Base-by-base conservation (phyloP, 1,140 invertebrate species). In the Stegodyphus dumicola region DNA sequence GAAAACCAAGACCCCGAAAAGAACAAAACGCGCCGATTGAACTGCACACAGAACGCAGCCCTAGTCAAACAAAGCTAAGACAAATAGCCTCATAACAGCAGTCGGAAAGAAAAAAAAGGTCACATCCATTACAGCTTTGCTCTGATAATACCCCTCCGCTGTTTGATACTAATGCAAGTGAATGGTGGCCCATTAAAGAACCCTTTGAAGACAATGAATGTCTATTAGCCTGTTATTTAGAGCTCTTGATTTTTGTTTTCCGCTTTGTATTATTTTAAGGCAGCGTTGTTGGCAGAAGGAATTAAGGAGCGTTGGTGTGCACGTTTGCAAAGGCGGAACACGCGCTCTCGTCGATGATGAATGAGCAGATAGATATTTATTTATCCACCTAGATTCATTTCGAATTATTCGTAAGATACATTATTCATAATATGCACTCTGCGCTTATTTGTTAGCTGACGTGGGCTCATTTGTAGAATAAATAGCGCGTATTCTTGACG, bases 51-150 rank as follows among this genome's bases (percentile, higher is more conserved):
- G 3, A 33, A 18, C 11, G n/a, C 69, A 51, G 11, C 69, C 69
- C 51, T 71, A 52, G 69, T 6, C 51, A 71, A 71, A 71, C 69
- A 71, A 71, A 71, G 49, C 49, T 51, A 10, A 71, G 69, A 71
- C 49, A 71, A 71, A 71, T 71, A 71, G 69, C 49, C 69, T 51
- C 51, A 71, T 71, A 71, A 71, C 69, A 33, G 51, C 33, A 71
- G n/a, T 48, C 1, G 5, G 7, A 71, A 71, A 33, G 11, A 71
- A 10, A 71, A 33, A n/a, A 71, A 71, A 71, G 69, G 69, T 71
- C 33, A 71, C 10, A 11, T 51, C 13, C n/a, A 10, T 10, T 49
- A 48, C 15, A 49, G 51, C 69, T 51, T 71, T 71, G 6, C 69
- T 49, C 69, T 71, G 69, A 13, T 49, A 52, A 71, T 49, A 11